Base-by-base conservation (phyloP, 2,888 invertebrate genomes). In the Chymomyza procnemis region DNA sequence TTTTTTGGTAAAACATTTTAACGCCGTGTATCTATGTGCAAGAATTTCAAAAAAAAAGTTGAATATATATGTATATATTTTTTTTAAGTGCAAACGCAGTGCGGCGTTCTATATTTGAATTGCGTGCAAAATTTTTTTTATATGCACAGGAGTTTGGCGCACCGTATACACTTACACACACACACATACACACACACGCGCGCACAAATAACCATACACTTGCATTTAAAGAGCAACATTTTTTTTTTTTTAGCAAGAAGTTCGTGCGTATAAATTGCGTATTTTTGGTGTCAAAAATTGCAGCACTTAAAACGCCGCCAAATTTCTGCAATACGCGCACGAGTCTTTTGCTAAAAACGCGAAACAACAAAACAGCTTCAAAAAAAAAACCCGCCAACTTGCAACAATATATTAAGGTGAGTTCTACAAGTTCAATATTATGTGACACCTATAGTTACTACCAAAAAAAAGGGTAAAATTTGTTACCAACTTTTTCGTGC, bases 81-180 rank as follows among this genome's bases (percentile, higher is more conserved):
- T 69, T 67, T 76, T 63, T 75, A 82, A 75, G 84, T 84, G 84
- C 54, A 67, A 71, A 69, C 67, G 71, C 54, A 54, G 54, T 54
- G 54, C 72, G 69, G 73, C 70, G 79, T 81, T 75, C 70, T 59
- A 60, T 67, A 64, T 71, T 74, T 66, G 55, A 50, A 26, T 26
- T 26, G 26, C 26, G 26, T 26, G 26, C 26, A 26, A 26, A 26
- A 26, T 26, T 26, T 26, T n/a, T 26, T 26, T 26, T 26, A 66
- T 52, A 21, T 46, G 41, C 61, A 70, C 76, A 75, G 71, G 74
- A 78, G 74, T 60, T 73, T 41, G 6, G 34, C 63, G 66, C 22
- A 50, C 16, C 54, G 47, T 57, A 62, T 41, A 64, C 30, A 65
- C 22, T 47, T 34, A 66, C 19, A 61, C 57, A 56, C 41, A 52